Conservation (phyloP, 2,113 vertebrate genomes). For the Caracal caracal region DNA sequence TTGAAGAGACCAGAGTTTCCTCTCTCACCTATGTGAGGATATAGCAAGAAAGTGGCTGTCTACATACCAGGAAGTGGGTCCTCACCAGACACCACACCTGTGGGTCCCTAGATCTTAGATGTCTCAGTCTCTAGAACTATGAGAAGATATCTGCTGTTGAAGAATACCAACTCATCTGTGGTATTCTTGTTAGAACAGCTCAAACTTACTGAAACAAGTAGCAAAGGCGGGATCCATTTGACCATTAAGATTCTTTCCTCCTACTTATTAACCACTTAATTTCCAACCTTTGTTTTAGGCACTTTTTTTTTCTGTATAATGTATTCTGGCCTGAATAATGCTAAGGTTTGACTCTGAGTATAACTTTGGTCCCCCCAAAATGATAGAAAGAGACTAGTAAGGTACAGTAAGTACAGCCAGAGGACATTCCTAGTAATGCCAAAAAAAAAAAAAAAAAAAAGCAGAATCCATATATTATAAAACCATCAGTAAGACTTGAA, state of each 20-base stretch:
- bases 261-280: neutral
- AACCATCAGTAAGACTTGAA: neutral
- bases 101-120: neutral
- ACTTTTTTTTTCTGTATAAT: neutral
- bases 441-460: constrained; percentile 25
- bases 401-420: neutral
- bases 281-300: neutral
- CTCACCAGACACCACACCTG: neutral
- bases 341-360: neutral
- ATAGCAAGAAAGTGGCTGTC: neutral
- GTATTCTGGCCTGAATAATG: neutral
- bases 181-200: neutral
- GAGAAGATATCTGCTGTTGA: neutral
- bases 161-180: neutral
- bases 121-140: neutral
- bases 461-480: neutral
- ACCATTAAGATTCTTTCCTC: neutral
- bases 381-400: neutral
- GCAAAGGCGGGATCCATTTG: neutral
- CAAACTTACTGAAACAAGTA: neutral
- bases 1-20: neutral
- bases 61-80: neutral
- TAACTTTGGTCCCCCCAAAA: neutral
- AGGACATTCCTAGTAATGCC: neutral
- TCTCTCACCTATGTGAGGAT: neutral